Base-by-base conservation (phyloP, 2,888 invertebrate genomes). In the Parthenolecanium corni region DNA sequence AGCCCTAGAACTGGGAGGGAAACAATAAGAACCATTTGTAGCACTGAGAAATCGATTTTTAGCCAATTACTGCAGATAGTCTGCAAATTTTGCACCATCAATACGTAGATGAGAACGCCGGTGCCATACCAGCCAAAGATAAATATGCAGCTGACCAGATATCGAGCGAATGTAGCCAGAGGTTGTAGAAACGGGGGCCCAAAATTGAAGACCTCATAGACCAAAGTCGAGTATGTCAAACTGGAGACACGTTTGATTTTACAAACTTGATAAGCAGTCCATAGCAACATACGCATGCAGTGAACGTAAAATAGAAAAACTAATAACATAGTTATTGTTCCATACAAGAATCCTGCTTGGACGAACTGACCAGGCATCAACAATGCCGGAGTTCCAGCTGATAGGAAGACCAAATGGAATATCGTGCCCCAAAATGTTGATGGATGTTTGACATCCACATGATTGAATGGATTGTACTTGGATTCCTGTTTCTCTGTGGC, bases 1-100 rank as follows among this genome's bases (percentile, higher is more conserved):
- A 90, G 84, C 3, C 86, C 74, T 56, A 90, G 80, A 69, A 90
- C 76, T 3, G 73, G 73, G 5, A 73, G 6, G 1, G 72, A 65
- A 16, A 73, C 56, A 18, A 70, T 67, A 6, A 68, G 47, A 68
- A 69, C 68, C 63, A 66, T 68, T 20, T 67, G 25, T 14, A 68
- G 64, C 1, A 47, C 12, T 9, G 53, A 14, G 6, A 68, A 63
- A 52, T 67, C 65, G 1, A 46, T 5, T 18, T 4, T 42, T 1
- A n/a, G 16, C 18, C 46, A 20, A 20, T n/a, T 11, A n/a, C 2
- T 18, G 31, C 21, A 47, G n/a, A 57, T 14, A 3, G 21, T 18
- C 3, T 31, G 57, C 16, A 46, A 3, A 31, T 57, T 57, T 14
- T 57, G 36, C 3, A 24, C 57, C 2, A 47, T 47, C 25, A 57